Percentiles rank a stretch among this genome's conserved stretches.
Conservation (phyloP, 2,113 vertebrate genomes). For the Marcusenius ussheri region DNA sequence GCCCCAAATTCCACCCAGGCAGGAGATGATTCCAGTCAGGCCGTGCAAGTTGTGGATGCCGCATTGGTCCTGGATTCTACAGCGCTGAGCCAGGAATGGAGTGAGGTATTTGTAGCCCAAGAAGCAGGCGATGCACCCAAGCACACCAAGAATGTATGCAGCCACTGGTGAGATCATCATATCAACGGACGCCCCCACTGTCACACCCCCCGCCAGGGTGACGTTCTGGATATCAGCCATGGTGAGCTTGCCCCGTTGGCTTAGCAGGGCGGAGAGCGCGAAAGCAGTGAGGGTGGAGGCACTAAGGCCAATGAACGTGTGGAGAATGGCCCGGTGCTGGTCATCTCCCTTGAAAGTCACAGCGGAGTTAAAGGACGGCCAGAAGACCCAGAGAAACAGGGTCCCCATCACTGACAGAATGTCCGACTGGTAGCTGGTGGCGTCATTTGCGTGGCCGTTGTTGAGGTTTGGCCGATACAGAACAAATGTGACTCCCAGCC, state of each 20-base stretch:
- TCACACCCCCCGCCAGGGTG: slow-evolving; percentile 48
- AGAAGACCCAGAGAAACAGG: slow-evolving; percentile 70
- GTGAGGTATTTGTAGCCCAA: slow-evolving; percentile 50
- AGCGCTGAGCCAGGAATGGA: slow-evolving; percentile 33
- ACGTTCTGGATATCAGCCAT: slow-evolving; percentile 51
- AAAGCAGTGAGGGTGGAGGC: slow-evolving; percentile 57
- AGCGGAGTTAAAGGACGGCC: slow-evolving; percentile 69
- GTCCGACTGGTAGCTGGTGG: slow-evolving; percentile 52
- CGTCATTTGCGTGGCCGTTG: slow-evolving; percentile 50
- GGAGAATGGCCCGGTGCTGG: slow-evolving; percentile 65
- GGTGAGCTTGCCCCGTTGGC: slow-evolving; percentile 43
- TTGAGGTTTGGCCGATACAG: slow-evolving; percentile 24
- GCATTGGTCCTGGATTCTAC: slow-evolving; percentile 39
- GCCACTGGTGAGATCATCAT: slow-evolving; percentile 32
- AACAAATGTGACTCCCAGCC: slow-evolving; percentile 41
- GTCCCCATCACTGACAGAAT: slow-evolving; percentile 61
- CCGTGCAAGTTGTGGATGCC: slow-evolving; percentile 58
- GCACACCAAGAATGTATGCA: slow-evolving; percentile 40
- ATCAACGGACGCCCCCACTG: slow-evolving; percentile 37
- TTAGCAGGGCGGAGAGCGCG: slow-evolving; percentile 58
- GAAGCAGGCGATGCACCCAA: slow-evolving; percentile 32
- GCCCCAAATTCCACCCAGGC: slow-evolving; percentile 21
- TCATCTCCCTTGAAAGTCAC: slow-evolving; percentile 55
- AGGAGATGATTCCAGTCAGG: slow-evolving; percentile 42
- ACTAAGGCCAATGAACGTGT: slow-evolving; percentile 66